These are phyloP conservation scores for Dusona sp. DNA, from an alignment of 2,888 invertebrate genomes.

Conservation along the genomic window DNA sequence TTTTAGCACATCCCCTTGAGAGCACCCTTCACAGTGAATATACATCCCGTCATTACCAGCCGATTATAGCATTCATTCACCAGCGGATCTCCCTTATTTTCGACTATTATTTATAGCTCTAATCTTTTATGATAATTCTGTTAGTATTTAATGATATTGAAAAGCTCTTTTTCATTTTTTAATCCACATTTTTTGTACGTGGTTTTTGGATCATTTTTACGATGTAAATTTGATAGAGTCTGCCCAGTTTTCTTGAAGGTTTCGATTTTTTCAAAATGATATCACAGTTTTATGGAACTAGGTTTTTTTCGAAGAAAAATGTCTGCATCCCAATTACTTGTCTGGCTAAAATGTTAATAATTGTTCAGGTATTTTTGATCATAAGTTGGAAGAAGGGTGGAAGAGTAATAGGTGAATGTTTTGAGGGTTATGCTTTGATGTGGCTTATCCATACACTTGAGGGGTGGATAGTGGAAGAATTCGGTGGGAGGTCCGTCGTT, in stretches of 20 bases:
- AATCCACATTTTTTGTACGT: not conserved
- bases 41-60: constrained; percentile 34
- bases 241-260: not conserved
- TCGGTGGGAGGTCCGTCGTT: constrained; percentile 42
- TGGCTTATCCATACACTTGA: constrained; percentile 44
- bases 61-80: constrained; percentile 27
- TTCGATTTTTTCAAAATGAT: not conserved
- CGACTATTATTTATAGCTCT: not conserved
- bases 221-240: not conserved
- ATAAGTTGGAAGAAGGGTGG: not conserved
- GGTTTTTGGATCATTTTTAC: not conserved
- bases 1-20: constrained; percentile 55
- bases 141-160: not conserved
- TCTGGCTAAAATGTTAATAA: not conserved
- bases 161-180: not conserved
- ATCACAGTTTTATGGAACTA: not conserved
- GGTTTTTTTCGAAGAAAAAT: not conserved
- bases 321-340: not conserved
- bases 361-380: not conserved
- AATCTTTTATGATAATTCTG: not conserved
- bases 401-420: constrained; percentile 16
- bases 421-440: constrained; percentile 57
- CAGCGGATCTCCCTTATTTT: not conserved
- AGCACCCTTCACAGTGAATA: constrained; percentile 18
- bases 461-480: constrained; percentile 37